These are phyloP conservation scores for Entomobrya multifasciata DNA, from an alignment of 2,888 invertebrate species.

Conservation along the genomic window DNA sequence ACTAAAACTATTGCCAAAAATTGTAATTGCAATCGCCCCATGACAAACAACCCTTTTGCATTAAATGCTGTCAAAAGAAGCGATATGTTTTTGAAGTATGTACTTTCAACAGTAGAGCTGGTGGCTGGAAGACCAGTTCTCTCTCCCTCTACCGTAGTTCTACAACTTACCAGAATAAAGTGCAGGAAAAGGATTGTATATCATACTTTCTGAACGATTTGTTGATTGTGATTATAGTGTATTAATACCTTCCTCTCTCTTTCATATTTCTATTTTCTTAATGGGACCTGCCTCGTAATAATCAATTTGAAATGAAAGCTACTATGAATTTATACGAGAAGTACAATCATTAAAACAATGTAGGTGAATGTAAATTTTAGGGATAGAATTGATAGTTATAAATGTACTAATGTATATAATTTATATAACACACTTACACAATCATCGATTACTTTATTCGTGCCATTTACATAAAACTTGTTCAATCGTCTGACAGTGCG, in stretches of 20 bases:
- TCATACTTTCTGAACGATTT: constrained; percentile 17
- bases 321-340: neutral
- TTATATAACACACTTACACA: too few relatives aligned
- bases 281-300: constrained; percentile 18
- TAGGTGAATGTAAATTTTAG: too few relatives aligned
- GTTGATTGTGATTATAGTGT: constrained; percentile 31
- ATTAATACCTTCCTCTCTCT: neutral
- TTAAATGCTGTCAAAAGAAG: constrained; percentile 62
- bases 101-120: too few relatives aligned
- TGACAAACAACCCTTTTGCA: constrained; percentile 64
- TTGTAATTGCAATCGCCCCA: constrained; percentile 63
- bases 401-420: too few relatives aligned
- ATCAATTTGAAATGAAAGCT: neutral
- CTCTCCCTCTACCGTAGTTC: too few relatives aligned
- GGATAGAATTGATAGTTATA: too few relatives aligned
- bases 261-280: constrained; percentile 44
- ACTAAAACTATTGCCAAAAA: constrained; percentile 41
- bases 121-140: neutral
- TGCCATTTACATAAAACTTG: too few relatives aligned
- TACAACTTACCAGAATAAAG: too few relatives aligned
- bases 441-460: too few relatives aligned
- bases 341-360: too few relatives aligned
- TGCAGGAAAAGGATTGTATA: too few relatives aligned
- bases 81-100: constrained; percentile 35
- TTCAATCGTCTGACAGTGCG: too few relatives aligned